Percentiles rank a stretch among this genome's conserved stretches.
Conservation (phyloP, 2,888 invertebrate species). For the Euproctis similis region DNA sequence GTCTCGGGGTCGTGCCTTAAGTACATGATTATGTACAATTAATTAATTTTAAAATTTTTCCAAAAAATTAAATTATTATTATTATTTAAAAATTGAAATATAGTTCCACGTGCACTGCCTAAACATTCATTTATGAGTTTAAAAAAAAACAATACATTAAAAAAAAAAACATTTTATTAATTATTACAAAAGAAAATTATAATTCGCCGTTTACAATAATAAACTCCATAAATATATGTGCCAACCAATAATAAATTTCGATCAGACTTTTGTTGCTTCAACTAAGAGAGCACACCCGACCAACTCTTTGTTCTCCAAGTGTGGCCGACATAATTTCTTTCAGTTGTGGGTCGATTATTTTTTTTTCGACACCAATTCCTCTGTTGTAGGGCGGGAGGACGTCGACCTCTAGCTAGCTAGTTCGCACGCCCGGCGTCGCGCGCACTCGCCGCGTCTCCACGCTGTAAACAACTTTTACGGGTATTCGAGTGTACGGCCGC, state of each 20-base stretch:
- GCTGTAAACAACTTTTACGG: constrained; percentile 72
- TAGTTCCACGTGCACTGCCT: too few relatives aligned
- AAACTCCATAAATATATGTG: constrained; percentile 5
- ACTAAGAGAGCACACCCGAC: constrained; percentile 25
- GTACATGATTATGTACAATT: too few relatives aligned
- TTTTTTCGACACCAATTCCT: constrained; percentile 66
- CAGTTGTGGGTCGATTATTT: constrained; percentile 67
- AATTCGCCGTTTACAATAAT: too few relatives aligned
- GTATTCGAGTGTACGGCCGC: constrained; percentile 70
- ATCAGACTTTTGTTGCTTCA: constrained; percentile 23
- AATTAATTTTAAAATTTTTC: too few relatives aligned
- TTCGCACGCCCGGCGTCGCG: constrained; percentile 30
- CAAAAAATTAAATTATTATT: too few relatives aligned
- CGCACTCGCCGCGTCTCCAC: constrained; percentile 35
- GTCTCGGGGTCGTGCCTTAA: too few relatives aligned
- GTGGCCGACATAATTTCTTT: constrained; percentile 62
- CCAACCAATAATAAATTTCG: constrained; percentile 11
- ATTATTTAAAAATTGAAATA: too few relatives aligned
- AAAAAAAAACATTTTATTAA: too few relatives aligned
- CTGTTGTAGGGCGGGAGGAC: constrained; percentile 55
- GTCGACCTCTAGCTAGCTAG: constrained; percentile 52
- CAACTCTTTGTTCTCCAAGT: constrained; percentile 56
- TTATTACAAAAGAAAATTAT: too few relatives aligned
- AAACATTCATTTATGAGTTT: too few relatives aligned
- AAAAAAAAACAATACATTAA: too few relatives aligned